These are phyloP conservation scores for Tapirus indicus DNA, from an alignment of 2,797 vertebrate species.

Conservation along the genomic window DNA sequence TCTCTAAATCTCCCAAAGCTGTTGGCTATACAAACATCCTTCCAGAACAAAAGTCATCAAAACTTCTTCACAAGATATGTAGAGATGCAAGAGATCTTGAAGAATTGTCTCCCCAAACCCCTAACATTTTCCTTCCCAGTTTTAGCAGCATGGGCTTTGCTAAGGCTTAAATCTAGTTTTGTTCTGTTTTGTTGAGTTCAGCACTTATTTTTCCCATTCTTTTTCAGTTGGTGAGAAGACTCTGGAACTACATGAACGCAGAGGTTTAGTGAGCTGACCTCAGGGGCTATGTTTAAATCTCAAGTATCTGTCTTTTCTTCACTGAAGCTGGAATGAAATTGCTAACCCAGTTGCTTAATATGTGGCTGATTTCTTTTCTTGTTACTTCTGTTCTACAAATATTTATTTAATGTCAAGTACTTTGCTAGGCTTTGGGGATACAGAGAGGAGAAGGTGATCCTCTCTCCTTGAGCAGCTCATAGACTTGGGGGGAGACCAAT, in stretches of 20 bases:
- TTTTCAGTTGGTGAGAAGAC: not conserved
- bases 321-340: constrained; percentile 12
- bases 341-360: constrained; percentile 6
- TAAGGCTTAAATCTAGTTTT: not conserved
- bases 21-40: not conserved
- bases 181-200: not conserved
- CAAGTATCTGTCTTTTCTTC: not conserved
- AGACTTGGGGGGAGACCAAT: not conserved
- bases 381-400: constrained; percentile 16
- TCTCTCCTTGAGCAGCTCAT: not conserved
- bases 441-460: not conserved
- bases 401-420: not conserved
- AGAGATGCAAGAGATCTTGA: not conserved
- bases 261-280: not conserved
- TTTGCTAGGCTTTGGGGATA: not conserved
- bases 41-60: not conserved
- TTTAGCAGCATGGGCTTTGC: not conserved
- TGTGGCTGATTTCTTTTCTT: not conserved
- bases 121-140: not conserved
- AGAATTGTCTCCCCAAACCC: not conserved
- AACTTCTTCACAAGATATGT: not conserved
- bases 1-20: not conserved
- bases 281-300: not conserved
- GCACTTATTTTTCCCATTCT: not conserved
- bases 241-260: not conserved